Percentiles rank a stretch among this genome's conserved stretches.
Evolutionary conservation across 2,113 vertebrate genomes (phyloP).

Genomic region (Tor tambroides): DNA sequence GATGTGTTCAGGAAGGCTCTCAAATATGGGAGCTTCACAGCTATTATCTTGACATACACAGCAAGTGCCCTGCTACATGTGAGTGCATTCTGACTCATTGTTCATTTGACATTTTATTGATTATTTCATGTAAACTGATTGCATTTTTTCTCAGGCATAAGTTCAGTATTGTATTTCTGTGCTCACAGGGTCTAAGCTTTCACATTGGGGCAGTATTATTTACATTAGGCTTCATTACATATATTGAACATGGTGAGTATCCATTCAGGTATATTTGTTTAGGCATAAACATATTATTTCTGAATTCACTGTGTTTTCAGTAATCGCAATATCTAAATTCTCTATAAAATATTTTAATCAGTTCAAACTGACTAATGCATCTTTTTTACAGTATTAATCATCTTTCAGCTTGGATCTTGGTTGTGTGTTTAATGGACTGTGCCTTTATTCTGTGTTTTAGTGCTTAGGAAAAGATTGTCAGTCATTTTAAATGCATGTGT

Average conservation of each 20-base stretch:
- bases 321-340: too few species aligned
- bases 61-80: constrained; percentile 89
- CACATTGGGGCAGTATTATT: constrained; percentile 87
- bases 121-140: not conserved
- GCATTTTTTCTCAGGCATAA: not conserved
- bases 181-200: constrained; percentile 85
- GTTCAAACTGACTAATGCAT: not conserved
- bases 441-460: constrained; percentile 70
- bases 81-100: constrained; percentile 55
- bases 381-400: not conserved
- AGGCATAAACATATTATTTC: too few species aligned
- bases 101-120: too few species aligned
- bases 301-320: too few species aligned
- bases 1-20: constrained; percentile 89
- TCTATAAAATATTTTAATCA: not conserved
- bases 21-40: constrained; percentile 84
- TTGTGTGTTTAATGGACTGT: constrained; percentile 22
- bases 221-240: constrained; percentile 89
- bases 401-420: not conserved
- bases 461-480: constrained; percentile 86
- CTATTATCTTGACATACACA: constrained; percentile 87
- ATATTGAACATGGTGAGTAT: constrained; percentile 86
- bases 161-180: not conserved
- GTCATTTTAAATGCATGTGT: constrained; percentile 84
- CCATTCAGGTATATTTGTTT: too few species aligned